phyloP scores from a whole-genome alignment of 2,113 vertebrate genomes.

The Girardinichthys multiradiatus region DNA sequence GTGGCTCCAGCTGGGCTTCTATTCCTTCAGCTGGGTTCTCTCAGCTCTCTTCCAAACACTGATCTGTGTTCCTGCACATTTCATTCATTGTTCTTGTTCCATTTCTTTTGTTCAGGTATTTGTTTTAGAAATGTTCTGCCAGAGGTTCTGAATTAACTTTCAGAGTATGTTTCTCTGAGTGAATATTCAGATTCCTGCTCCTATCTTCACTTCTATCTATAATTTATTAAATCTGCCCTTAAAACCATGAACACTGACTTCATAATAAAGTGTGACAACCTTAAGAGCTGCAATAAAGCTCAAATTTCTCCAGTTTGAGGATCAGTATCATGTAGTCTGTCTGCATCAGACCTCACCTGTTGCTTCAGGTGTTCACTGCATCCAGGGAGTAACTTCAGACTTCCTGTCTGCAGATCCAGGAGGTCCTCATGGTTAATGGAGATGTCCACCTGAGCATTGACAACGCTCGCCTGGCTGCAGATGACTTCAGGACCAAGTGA shows the following conservation, averaged over 20 bases:
- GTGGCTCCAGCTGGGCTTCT: too few species aligned
- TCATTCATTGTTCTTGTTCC: background rate
- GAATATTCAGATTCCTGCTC: background rate
- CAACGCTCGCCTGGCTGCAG: constrained; percentile 82
- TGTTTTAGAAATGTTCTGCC: too few species aligned
- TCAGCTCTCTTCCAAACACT: background rate
- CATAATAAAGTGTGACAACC: too few species aligned
- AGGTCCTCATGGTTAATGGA: constrained; percentile 68
- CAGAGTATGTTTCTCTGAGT: too few species aligned
- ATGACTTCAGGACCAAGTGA: constrained; percentile 85
- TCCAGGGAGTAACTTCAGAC: constrained; percentile 18
- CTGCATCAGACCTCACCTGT: background rate
- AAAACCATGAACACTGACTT: background rate
- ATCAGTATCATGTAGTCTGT: background rate
- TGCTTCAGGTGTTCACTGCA: background rate
- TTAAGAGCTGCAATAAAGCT: background rate
- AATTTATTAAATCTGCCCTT: background rate
- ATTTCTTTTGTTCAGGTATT: too few species aligned
- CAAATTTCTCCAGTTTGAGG: background rate
- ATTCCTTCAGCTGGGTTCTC: too few species aligned
- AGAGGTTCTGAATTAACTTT: too few species aligned
- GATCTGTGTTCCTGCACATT: too few species aligned
- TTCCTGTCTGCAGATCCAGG: constrained; percentile 69
- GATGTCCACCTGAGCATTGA: constrained; percentile 75
- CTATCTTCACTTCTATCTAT: background rate